A percentile compares a stretch with the other conserved stretches of the same genome.
These are phyloP conservation scores for Euglossa dilemma DNA, from an alignment of 1,140 invertebrate genomes.

Conservation along the genomic window DNA sequence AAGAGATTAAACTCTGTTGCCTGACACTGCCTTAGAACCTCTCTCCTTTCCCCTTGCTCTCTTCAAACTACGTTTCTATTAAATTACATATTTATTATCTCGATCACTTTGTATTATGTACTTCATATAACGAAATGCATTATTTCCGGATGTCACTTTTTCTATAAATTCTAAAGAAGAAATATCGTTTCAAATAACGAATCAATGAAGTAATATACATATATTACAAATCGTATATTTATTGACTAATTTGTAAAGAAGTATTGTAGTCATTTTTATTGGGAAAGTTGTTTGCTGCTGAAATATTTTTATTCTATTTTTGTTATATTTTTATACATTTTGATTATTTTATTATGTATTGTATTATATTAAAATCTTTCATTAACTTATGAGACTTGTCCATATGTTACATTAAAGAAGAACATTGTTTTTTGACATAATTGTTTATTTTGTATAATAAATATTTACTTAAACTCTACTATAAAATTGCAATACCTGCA, in stretches of 20 bases:
- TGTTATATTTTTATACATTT: neutral
- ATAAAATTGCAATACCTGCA: too few relatives aligned
- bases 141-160: neutral
- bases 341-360: too few relatives aligned
- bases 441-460: too few relatives aligned
- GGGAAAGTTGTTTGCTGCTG: neutral
- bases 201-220: too few relatives aligned
- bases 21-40: constrained; percentile 60
- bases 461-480: too few relatives aligned
- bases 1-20: constrained; percentile 79
- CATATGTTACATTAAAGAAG: too few relatives aligned
- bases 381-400: too few relatives aligned
- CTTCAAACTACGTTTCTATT: neutral
- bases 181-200: neutral
- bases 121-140: constrained; percentile 4
- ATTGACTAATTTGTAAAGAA: too few relatives aligned
- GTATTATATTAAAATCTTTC: too few relatives aligned
- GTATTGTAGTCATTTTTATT: neutral
- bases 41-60: neutral
- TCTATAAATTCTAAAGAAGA: neutral
- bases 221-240: neutral
- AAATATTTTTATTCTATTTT: neutral
- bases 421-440: too few relatives aligned
- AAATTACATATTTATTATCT: constrained; percentile 41
- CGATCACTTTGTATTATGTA: constrained; percentile 34